Percentiles rank a stretch among this genome's conserved stretches.
Evolutionary conservation across 2,888 invertebrate species (phyloP).

Genomic region (Clepsis dumicolana): DNA sequence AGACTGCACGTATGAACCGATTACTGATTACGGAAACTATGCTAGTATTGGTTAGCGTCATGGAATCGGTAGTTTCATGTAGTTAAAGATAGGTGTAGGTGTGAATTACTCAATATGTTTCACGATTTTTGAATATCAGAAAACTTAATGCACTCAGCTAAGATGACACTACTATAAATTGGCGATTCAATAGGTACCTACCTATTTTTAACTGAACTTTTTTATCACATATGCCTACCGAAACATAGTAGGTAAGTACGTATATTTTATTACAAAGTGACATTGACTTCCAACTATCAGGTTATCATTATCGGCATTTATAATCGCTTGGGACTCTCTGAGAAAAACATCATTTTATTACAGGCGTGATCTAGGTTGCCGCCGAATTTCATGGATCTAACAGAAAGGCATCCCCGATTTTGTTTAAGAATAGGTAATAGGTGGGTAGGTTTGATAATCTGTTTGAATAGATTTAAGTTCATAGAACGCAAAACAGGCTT

Average conservation of each 20-base stretch:
- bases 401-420: background rate
- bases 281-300: constrained; percentile 32
- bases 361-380: background rate
- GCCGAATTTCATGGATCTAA: background rate
- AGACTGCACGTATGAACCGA: background rate
- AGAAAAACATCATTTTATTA: constrained; percentile 19
- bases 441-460: background rate
- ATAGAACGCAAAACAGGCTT: constrained; percentile 5
- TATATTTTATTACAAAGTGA: constrained; percentile 38
- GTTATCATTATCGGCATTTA: constrained; percentile 29
- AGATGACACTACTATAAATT: background rate
- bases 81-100: too few relatives aligned
- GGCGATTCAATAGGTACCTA: background rate
- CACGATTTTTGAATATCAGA: too few relatives aligned
- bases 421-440: too few relatives aligned
- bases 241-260: constrained; percentile 37
- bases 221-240: constrained; percentile 31
- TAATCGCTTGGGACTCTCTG: constrained; percentile 32
- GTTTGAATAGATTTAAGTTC: background rate
- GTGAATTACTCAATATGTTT: too few relatives aligned
- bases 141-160: background rate
- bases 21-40: background rate
- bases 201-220: constrained; percentile 1
- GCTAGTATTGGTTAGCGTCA: too few relatives aligned
- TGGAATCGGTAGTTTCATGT: too few relatives aligned